Conservation (phyloP, 2,888 invertebrate species). For the Lordiphosa fenestrarum region DNA sequence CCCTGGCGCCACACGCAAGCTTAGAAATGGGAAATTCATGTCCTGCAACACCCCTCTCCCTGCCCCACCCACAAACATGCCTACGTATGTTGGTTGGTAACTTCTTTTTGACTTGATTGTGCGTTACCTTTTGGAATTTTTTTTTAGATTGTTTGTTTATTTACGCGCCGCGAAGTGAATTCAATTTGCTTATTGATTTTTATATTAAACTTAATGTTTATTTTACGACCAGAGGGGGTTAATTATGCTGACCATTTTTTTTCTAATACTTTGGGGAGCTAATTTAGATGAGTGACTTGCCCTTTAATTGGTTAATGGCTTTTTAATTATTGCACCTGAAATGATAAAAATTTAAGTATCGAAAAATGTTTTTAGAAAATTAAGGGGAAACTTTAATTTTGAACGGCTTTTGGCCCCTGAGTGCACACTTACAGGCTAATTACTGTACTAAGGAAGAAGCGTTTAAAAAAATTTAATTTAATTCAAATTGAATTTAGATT, state of each 20-base stretch:
- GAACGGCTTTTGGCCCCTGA: no score
- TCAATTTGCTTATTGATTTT: slow-evolving; percentile 61
- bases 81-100: slow-evolving; percentile 9
- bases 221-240: slow-evolving; percentile 5
- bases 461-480: no score
- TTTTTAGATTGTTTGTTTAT: slow-evolving; percentile 14
- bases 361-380: no score
- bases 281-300: slow-evolving; percentile 12
- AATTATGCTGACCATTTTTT: slow-evolving; percentile 35
- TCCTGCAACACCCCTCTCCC: slow-evolving; percentile 10
- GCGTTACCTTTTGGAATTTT: slow-evolving; percentile 33
- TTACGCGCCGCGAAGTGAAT: slow-evolving; percentile 44
- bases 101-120: slow-evolving; percentile 37
- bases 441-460: no score
- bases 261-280: slow-evolving; percentile 26
- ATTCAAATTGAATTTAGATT: no score
- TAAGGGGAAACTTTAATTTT: neutral
- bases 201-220: slow-evolving; percentile 46
- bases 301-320: slow-evolving; percentile 22
- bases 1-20: slow-evolving; percentile 73
- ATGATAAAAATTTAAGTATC: neutral
- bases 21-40: slow-evolving; percentile 61
- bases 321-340: slow-evolving; percentile 16
- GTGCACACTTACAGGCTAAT: no score
- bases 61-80: slow-evolving; percentile 11